Base-by-base conservation (phyloP, 2,888 invertebrate genomes). In the Sussaba pulchella region DNA sequence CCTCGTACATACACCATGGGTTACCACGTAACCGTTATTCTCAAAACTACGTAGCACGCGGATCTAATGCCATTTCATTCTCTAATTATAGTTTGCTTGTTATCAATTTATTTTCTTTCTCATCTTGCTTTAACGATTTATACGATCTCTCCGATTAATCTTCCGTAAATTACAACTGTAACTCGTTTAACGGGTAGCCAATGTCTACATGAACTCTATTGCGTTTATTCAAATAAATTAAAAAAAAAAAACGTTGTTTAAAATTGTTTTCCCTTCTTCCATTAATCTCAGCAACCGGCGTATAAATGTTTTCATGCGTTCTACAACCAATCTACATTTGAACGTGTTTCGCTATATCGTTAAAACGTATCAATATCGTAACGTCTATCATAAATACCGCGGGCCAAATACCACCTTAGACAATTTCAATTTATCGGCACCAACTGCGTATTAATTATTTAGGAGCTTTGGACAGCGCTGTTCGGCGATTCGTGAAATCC, bases 1-100 rank as follows among this genome's bases (percentile, higher is more conserved):
- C 71, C 82, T 83, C n/a, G 82, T 72, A 67, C 73, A 80, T 81
- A 81, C 76, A 61, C 71, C 64, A 21, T 71, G 71, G 71, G 70
- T 71, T 71, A 77, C 71, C 71, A 64, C 64, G 64, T 81, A 77
- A 83, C 69, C 57, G 72, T 64, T 81, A 78, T 76, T 81, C 72
- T 52, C 47, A 81, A 81, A 74, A 73, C 81, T 84, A 84, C 66
- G 59, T 81, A 76, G 82, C 78, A 79, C 76, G 75, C 76, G 52
- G 31, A 19, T 31, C 39, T 64, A 43, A 41, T 52, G 26, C 67
- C 72, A 24, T 36, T 26, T 47, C n/a, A n/a, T n/a, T 14, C 5
- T 43, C 45, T 26, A 9, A 59, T 71, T 54, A 36, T 61, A 26
- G 12, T 45, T 21, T 5, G 2, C 6, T 17, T 66, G 45, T 47